Percentiles rank a stretch among this genome's conserved stretches.
Evolutionary conservation across 2,113 vertebrate genomes (phyloP).

Genomic region (human (Homo sapiens)): DNA sequence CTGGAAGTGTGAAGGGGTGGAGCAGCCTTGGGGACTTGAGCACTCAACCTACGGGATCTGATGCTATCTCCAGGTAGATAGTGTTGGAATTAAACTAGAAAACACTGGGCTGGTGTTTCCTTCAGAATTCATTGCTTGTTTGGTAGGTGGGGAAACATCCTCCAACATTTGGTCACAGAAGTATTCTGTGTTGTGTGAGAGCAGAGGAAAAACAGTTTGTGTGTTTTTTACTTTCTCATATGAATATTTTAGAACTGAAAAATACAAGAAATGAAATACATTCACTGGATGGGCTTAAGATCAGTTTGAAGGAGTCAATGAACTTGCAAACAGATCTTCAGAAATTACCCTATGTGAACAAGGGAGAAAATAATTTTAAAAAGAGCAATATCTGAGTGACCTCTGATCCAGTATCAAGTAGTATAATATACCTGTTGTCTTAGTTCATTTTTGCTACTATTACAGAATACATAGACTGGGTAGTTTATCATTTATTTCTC

Average conservation of each 20-base stretch:
- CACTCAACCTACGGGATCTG: too few species aligned
- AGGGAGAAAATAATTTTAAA: neutral
- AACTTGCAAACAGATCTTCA: neutral
- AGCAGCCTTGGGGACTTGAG: too few species aligned
- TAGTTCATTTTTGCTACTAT: neutral
- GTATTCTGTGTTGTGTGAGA: too few species aligned
- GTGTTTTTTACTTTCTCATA: too few species aligned
- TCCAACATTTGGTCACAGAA: too few species aligned
- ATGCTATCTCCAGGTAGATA: too few species aligned
- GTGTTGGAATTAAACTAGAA: too few species aligned
- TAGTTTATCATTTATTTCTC: neutral
- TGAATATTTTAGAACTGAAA: neutral
- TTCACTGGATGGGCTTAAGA: neutral
- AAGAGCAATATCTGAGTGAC: neutral
- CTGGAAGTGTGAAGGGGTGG: too few species aligned
- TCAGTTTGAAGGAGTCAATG: neutral
- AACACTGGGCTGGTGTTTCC: too few species aligned
- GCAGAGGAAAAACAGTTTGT: too few species aligned
- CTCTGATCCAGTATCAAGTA: neutral
- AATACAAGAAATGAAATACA: neutral
- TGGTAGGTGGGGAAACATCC: too few species aligned
- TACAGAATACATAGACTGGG: neutral
- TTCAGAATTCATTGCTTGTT: too few species aligned
- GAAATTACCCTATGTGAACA: neutral
- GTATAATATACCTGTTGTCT: neutral